Base-by-base conservation (phyloP, 1,140 invertebrate species). In the Teleogryllus occipitalis region DNA sequence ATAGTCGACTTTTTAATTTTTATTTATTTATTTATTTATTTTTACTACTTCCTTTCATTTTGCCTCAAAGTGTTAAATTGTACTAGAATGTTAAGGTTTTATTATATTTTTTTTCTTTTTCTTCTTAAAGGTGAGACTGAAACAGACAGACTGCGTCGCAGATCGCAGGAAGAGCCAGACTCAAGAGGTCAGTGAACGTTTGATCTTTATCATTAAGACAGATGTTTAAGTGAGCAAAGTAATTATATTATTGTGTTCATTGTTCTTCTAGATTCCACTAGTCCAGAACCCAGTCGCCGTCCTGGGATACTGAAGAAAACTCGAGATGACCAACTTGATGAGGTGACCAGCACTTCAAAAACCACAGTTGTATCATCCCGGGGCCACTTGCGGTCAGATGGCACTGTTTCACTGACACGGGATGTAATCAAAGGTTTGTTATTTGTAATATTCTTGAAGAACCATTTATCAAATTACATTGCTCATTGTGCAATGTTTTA, bases 351-450 rank as follows among this genome's bases (percentile, higher is more conserved):
- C 22, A 79, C 72, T 39, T 76, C 47, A 73, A 47, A 14, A 22
- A 39, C 79, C 4, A 83, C 82, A 18, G 78, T 83, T 8, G 78
- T 84, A 14, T 76, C 81, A 49, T 83, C 84, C 5, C 80, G 83
- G 48, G 83, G 83, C 39, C 47, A 54, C 39, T 76, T 82, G 80
- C 80, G 80, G 8, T 73, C 82, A 14, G 82, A 83, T 81, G 82
- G 82, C 54, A 80, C 80, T 65, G 83, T 85, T 22, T 85, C 84
- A n/a, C 49, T 84, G 8, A 81, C 79, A 27, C 81, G 81, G 73
- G 82, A 85, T 75, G 82, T 84, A 47, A 81, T 85, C 47, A 79
- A 82, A 82, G 84, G 84, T 85, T 77, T 81, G 77, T 80, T 47
- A 49, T 47, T 39, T 39, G 1, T 39, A 39, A 39, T 39, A 5